These are phyloP conservation scores for Poecile montanus DNA, from an alignment of 2,797 vertebrate species.

Conservation along the genomic window DNA sequence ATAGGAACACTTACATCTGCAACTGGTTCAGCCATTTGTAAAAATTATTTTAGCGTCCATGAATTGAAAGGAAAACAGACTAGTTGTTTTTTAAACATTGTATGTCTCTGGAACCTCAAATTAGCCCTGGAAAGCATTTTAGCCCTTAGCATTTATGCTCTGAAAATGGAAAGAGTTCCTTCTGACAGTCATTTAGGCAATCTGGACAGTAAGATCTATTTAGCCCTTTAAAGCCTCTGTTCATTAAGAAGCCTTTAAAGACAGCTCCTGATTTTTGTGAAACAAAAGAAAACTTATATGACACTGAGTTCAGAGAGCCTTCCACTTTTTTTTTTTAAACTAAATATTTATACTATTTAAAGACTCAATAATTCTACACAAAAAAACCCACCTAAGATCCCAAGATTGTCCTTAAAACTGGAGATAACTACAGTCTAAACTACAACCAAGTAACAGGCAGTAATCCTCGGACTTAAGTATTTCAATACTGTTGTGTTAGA, in stretches of 20 bases:
- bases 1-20: not conserved
- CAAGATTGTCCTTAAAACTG: not conserved
- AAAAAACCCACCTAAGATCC: not conserved
- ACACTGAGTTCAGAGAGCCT: not conserved
- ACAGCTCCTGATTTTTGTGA: not conserved
- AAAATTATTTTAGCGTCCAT: not conserved
- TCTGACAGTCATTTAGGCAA: not conserved
- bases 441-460: not conserved
- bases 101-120: not conserved
- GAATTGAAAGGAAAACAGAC: not conserved
- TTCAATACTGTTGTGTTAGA: not conserved
- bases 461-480: not conserved
- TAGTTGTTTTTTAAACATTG: not conserved
- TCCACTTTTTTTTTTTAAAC: not conserved
- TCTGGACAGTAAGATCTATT: conserved; percentile 1
- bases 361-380: not conserved
- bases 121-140: conserved; percentile 35
- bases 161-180: conserved; percentile 3
- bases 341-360: not conserved
- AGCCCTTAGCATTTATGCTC: conserved; percentile 51
- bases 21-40: not conserved
- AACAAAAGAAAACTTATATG: not conserved
- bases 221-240: conserved; percentile 60
- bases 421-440: not conserved
- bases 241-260: conserved; percentile 25